Evolutionary conservation across 2,113 vertebrate species (phyloP), one percentile per base, ranked within the genome.

Genomic region (Notechis scutatus): DNA sequence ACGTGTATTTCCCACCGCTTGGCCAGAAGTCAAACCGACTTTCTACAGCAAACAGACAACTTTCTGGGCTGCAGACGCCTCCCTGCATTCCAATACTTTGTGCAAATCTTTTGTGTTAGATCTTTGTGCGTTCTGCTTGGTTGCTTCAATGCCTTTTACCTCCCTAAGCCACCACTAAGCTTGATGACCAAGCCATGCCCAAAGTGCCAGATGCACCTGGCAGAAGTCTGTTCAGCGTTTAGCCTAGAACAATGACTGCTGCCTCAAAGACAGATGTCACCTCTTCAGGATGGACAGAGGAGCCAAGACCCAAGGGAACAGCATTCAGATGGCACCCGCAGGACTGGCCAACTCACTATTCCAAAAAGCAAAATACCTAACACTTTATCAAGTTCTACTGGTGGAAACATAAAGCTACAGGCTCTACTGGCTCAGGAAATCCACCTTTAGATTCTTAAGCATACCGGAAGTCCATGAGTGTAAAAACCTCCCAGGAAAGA

Each of bases 191-290:
- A 57, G 26, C 26, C 88, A 11, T 5, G 54, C 34, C 12, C 29
- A 55, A 15, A 7, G 18, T 6, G 3, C 11, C 18, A 10, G 54
- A 14, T 7, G 12, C 6, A 47, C 7, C 5, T 1, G 1, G 42
- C 0, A 18, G 0, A 54, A 85, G 45, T 14, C 10, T 3, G 0
- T 26, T 5, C 4, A 12, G 29, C 1, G 1, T 1, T 50, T 52
- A 26, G n/a, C 52, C 45, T 52, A 15, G 7, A 23, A 69, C 12
- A 55, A 81, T 9, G 54, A 85, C 15, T 42, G 42, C 55, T 29
- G 10, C 29, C 52, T 54, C 55, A 61, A 90, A 74, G 45, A 10
- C 12, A 90, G 50, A 85, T 15, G 18, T 23, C 52, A 24, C 42
- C 23, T 39, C 39, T 26, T 12, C 20, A 29, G 55, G 42, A 7